Base-by-base conservation (phyloP, 2,888 invertebrate species). In the Mycogona germanica region DNA sequence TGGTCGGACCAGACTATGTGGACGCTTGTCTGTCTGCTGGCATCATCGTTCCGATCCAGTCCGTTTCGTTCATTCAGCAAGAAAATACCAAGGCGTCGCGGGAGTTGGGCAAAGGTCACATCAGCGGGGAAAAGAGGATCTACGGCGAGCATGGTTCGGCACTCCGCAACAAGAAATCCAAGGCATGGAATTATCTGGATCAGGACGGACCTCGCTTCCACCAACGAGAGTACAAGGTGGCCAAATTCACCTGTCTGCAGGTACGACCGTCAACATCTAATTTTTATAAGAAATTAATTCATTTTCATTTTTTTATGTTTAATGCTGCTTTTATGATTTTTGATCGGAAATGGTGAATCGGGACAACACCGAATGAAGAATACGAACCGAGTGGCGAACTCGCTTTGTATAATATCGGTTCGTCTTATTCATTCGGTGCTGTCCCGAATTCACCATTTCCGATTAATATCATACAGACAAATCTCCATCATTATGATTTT, bases 161-260 rank as follows among this genome's bases (percentile, higher is more conserved):
- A 21, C 30, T 19, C 25, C 32, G 14, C 12, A 35, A 41, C 21
- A 25, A 50, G 14, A 28, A 47, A 32, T n/a, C 46, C 30, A 52
- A 52, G 41, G 49, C 21, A 17, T 53, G 53, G 53, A n/a, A 32
- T 14, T 53, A 21, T 26, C 19, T 48, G 38, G 53, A 48, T 26
- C 38, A 21, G 9, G 29, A 38, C 4, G 38, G 49, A 12, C 53
- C 53, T 30, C 49, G 26, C 14, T 53, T 53, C 30, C 46, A 53
- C 40, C 25, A n/a, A n/a, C 7, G 23, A 23, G 21, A 26, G 3
- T 53, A 49, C 30, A 23, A 9, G n/a, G 26, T 53, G 9, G 53
- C 48, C 25, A 53, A 53, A 49, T 53, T 14, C 17, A 49, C 32
- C 30, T 21, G 47, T 14, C 38, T 53, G 12, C 47, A 45, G 46